These are phyloP conservation scores for Syngnathus floridae DNA, from an alignment of 2,113 vertebrate species.

Conservation along the genomic window DNA sequence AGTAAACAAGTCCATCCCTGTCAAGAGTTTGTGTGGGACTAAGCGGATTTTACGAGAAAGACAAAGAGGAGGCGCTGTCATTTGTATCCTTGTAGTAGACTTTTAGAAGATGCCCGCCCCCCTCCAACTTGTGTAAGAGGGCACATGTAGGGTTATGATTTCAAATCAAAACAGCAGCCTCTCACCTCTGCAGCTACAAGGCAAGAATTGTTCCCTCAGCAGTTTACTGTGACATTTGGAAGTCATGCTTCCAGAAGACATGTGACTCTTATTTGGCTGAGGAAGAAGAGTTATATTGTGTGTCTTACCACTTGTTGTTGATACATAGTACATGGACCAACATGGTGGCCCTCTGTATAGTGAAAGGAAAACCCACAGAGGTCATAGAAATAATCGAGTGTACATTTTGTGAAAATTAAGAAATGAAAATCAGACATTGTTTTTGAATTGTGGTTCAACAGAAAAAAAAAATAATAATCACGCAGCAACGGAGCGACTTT, in stretches of 20 bases:
- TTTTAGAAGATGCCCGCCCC: neutral
- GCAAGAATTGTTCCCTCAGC: slow-evolving; percentile 43
- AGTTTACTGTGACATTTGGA: slow-evolving; percentile 49
- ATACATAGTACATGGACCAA: too few species aligned
- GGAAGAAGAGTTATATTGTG: slow-evolving; percentile 25
- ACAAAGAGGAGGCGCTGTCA: neutral
- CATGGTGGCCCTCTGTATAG: too few species aligned
- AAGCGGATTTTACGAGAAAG: neutral
- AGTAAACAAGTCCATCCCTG: neutral
- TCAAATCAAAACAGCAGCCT: neutral
- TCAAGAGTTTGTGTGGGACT: neutral
- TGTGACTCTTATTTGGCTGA: slow-evolving; percentile 51
- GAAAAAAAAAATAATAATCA: too few species aligned
- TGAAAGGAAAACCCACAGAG: too few species aligned
- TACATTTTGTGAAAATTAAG: too few species aligned
- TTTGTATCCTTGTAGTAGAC: neutral
- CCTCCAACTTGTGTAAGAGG: slow-evolving; percentile 7
- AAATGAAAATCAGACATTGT: too few species aligned
- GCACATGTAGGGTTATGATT: slow-evolving; percentile 18
- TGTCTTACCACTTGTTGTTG: slow-evolving; percentile 5
- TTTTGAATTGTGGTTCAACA: too few species aligned
- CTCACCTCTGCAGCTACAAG: neutral
- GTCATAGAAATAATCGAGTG: too few species aligned
- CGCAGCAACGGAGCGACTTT: neutral
- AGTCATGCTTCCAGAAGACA: slow-evolving; percentile 48